phyloP scores from a whole-genome alignment of 2,797 vertebrate genomes.

The Spondyliosoma cantharus region DNA sequence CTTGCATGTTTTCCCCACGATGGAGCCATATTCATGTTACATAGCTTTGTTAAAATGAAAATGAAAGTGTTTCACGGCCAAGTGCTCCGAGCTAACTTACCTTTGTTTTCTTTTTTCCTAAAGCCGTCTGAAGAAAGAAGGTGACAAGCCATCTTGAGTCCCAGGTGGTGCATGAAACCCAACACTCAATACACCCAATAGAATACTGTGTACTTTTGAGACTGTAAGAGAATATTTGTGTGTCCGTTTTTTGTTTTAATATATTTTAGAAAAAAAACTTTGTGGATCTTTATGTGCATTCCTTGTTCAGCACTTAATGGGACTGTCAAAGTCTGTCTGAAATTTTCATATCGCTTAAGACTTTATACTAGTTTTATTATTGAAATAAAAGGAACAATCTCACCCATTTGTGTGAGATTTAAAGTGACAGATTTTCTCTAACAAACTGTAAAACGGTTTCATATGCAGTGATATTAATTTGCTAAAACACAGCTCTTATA shows the following conservation, averaged over 20 bases:
- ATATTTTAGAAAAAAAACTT: constrained; percentile 85
- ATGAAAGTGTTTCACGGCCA: neutral
- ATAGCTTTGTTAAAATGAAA: neutral
- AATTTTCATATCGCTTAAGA: constrained; percentile 75
- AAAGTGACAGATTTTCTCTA: constrained; percentile 62
- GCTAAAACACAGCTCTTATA: constrained; percentile 52
- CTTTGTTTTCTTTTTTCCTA: constrained; percentile 50
- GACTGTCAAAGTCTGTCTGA: constrained; percentile 74
- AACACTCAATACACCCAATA: constrained; percentile 76
- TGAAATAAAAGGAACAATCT: constrained; percentile 54
- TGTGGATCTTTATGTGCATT: constrained; percentile 79
- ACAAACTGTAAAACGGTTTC: constrained; percentile 63
- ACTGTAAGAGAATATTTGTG: constrained; percentile 76
- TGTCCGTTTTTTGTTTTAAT: constrained; percentile 80
- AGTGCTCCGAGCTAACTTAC: neutral
- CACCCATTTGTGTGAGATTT: constrained; percentile 53
- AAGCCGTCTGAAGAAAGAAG: constrained; percentile 99
- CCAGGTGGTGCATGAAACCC: constrained; percentile 83
- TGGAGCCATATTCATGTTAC: neutral
- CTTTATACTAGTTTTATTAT: constrained; percentile 75
- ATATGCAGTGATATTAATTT: constrained; percentile 65
- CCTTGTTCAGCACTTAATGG: constrained; percentile 80
- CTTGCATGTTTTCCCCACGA: neutral
- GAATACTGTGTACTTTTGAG: constrained; percentile 86
- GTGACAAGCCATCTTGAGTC: constrained; percentile 97